Evolutionary conservation across 2,888 invertebrate species (phyloP), one percentile per base, ranked within the genome.

Genomic region (Mamestra brassicae): DNA sequence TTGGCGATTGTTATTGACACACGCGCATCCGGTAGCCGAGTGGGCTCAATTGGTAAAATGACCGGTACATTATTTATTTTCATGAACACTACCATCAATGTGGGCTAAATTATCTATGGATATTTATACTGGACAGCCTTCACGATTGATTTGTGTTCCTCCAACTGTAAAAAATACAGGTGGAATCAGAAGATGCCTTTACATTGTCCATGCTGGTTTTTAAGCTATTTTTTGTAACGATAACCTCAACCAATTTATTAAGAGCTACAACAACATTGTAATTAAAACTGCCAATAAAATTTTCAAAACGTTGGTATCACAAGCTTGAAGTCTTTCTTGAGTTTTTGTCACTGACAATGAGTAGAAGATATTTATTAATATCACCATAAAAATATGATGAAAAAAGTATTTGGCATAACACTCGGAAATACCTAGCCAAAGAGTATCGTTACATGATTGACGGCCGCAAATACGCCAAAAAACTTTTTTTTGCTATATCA

Each of bases 11-110:
- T 84, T 87, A 89, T 89, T 87, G 88, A 84, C 73, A 84, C 78
- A 76, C 79, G 76, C 80, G 85, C 88, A 88, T 90, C 91, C 91
- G 91, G 83, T 84, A 78, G 77, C 76, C 68, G 81, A 85, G 83
- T 85, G 87, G 71, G 74, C 85, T 81, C 86, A 91, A 90, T 91
- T 89, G 86, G 80, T 85, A 80, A 89, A 89, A 90, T 87, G 81
- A 81, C 85, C 81, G 83, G 74, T 84, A 87, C 73, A 78, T 57
- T 87, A 89, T 89, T 88, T 89, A 87, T 86, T 88, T 85, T 86
- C 81, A 88, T 85, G 79, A 84, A 67, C 71, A 71, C 64, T 67
- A 26, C 50, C 74, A 73, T 70, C 81, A 75, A 85, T 71, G 72
- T 77, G 78, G 58, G 71, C 80, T 68, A 74, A 76, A 84, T 78